Evolutionary conservation across 2,113 vertebrate genomes (phyloP).

Genomic region (Chloebia gouldiae): DNA sequence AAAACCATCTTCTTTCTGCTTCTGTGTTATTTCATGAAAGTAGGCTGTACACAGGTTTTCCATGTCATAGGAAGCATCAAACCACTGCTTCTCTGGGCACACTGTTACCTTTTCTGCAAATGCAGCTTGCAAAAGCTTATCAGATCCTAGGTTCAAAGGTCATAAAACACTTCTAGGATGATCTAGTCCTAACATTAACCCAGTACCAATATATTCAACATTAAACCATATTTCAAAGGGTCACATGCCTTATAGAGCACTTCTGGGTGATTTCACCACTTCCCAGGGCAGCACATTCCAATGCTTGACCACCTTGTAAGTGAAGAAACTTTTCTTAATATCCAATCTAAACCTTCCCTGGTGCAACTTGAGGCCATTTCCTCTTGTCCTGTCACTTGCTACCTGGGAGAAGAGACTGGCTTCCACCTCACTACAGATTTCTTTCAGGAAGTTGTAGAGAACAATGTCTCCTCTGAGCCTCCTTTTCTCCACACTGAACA

Average conservation of each 20-base stretch:
- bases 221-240: not conserved
- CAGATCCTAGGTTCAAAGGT: not conserved
- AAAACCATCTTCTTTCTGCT: not conserved
- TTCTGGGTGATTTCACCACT: not conserved
- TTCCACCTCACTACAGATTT: not conserved
- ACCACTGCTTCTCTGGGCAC: not conserved
- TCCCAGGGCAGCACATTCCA: not conserved
- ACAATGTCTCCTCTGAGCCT: not conserved
- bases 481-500: not conserved
- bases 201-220: not conserved
- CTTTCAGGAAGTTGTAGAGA: not conserved
- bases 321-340: not conserved
- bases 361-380: not conserved
- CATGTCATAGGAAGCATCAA: not conserved
- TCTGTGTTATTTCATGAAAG: not conserved
- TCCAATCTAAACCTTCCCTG: not conserved
- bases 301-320: not conserved
- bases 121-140: not conserved
- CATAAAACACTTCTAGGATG: not conserved
- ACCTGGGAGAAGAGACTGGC: not conserved
- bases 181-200: not conserved
- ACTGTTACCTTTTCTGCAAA: not conserved
- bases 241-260: not conserved
- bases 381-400: not conserved
- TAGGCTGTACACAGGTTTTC: not conserved